These are phyloP conservation scores for Eupithecia inturbata DNA, from an alignment of 2,888 invertebrate genomes.

Conservation along the genomic window DNA sequence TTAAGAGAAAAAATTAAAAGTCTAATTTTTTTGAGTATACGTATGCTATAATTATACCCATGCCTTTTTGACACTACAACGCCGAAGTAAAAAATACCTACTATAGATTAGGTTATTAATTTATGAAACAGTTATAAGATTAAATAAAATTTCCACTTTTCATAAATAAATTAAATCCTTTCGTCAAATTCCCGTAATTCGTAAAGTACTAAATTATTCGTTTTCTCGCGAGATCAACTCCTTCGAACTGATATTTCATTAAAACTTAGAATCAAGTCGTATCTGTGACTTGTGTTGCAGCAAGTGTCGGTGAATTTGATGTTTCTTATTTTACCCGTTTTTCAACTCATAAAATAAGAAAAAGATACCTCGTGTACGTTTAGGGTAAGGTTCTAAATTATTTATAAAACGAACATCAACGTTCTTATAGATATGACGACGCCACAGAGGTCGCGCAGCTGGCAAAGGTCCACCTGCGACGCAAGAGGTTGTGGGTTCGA, in stretches of 20 bases:
- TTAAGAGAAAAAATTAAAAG: too few relatives aligned
- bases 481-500: too few relatives aligned
- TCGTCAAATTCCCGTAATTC: slow-evolving; percentile 25
- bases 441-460: too few relatives aligned
- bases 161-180: background rate
- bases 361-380: background rate
- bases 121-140: too few relatives aligned
- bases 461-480: too few relatives aligned
- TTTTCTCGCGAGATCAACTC: slow-evolving; percentile 62
- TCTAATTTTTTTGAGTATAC: too few relatives aligned
- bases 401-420: too few relatives aligned
- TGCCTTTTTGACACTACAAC: too few relatives aligned
- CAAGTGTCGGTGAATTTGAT: background rate
- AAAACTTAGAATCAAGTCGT: slow-evolving; percentile 75
- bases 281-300: slow-evolving; percentile 58
- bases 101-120: too few relatives aligned
- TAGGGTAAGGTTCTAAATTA: background rate
- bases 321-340: background rate
- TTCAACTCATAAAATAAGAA: background rate
- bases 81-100: too few relatives aligned
- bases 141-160: background rate
- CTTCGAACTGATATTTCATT: slow-evolving; percentile 72
- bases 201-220: slow-evolving; percentile 62
- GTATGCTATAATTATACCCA: too few relatives aligned
- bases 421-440: too few relatives aligned